A percentile compares a stretch with the other conserved stretches of the same genome.
Evolutionary conservation across 1,140 invertebrate genomes (phyloP).

Genomic region (Temnothorax curvispinosus): DNA sequence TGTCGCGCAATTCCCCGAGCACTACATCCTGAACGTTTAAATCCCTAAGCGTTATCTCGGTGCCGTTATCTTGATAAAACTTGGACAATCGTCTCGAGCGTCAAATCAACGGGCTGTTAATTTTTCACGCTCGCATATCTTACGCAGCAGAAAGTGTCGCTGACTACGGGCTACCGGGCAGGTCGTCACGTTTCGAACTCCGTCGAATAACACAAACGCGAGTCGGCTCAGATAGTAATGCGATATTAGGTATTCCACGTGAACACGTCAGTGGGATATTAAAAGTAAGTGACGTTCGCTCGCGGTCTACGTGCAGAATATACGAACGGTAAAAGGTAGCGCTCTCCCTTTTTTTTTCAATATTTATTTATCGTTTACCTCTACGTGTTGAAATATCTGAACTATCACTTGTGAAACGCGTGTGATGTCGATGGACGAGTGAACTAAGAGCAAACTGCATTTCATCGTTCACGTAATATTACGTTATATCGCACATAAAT

Average conservation of each 20-base stretch:
- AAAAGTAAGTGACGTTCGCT: not conserved
- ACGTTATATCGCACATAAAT: not conserved
- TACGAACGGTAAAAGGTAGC: not conserved
- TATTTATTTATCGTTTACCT: not conserved
- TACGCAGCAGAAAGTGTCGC: not conserved
- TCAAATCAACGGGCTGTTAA: not conserved
- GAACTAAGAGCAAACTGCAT: not conserved
- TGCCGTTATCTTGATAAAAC: slow-evolving; percentile 24
- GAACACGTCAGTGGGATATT: not conserved
- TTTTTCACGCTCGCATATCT: not conserved
- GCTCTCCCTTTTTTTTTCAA: not conserved
- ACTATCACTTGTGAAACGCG: slow-evolving; percentile 1
- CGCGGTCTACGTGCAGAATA: not conserved
- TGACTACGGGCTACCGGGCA: not conserved
- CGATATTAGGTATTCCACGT: slow-evolving; percentile 18
- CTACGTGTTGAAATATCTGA: not conserved
- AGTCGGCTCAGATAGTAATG: slow-evolving; percentile 5
- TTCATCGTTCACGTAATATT: not conserved
- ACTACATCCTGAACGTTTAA: not conserved
- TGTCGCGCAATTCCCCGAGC: not conserved
- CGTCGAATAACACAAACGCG: slow-evolving; percentile 6
- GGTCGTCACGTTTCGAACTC: not conserved
- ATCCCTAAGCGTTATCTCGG: slow-evolving; percentile 5
- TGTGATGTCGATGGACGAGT: slow-evolving; percentile 3
- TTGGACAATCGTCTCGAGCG: not conserved